Conservation (phyloP, 2,888 invertebrate species). For the Tethea ocularis region DNA sequence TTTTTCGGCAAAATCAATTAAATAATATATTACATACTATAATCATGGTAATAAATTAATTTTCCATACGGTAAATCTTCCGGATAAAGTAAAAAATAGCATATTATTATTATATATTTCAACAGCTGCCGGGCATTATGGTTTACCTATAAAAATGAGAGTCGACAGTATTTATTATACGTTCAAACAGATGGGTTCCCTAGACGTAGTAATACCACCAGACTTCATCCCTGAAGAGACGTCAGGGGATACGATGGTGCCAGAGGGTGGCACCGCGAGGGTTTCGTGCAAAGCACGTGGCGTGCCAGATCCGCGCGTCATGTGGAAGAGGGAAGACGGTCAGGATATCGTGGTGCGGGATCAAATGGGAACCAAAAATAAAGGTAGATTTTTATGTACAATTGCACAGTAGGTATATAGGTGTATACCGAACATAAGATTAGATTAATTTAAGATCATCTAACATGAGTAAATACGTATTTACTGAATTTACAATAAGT, state of each 20-base stretch:
- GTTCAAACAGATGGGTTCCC: constrained; percentile 86
- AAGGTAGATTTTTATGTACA: constrained; percentile 59
- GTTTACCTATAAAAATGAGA: too few species aligned
- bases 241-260: constrained; percentile 91
- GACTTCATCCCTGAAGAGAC: constrained; percentile 91
- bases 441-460: too few species aligned
- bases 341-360: constrained; percentile 89
- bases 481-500: not conserved
- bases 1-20: too few species aligned
- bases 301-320: constrained; percentile 88
- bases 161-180: not conserved
- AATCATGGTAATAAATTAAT: too few species aligned
- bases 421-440: too few species aligned
- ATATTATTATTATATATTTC: too few species aligned
- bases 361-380: constrained; percentile 82
- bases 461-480: not conserved
- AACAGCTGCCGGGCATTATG: too few species aligned
- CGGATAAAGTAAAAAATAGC: too few species aligned
- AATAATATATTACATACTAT: too few species aligned
- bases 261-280: constrained; percentile 88
- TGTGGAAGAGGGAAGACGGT: constrained; percentile 91
- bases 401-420: too few species aligned
- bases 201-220: constrained; percentile 92
- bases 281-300: constrained; percentile 87
- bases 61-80: too few species aligned